Conservation (phyloP, 2,888 invertebrate genomes). For the Sycophila texana region DNA sequence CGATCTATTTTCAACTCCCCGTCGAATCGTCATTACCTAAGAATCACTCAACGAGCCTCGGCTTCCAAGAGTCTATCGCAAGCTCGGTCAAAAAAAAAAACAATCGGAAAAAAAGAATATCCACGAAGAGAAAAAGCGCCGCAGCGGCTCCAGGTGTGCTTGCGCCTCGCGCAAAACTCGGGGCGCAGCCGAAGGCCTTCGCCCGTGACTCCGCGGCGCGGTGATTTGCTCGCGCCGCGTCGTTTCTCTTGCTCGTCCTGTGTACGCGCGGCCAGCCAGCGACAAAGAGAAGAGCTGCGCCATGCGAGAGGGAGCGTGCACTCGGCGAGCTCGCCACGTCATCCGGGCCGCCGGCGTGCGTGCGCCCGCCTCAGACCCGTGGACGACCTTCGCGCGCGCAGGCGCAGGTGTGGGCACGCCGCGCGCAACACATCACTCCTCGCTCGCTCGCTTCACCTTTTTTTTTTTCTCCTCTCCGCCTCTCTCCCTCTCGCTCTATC, state of each 20-base stretch:
- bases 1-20: too few species aligned
- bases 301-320: conserved; percentile 23
- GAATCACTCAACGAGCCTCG: too few species aligned
- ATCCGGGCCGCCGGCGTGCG: conserved; percentile 23
- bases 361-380: conserved; percentile 8
- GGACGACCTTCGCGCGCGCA: conserved; percentile 44
- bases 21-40: too few species aligned
- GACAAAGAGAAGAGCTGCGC: neutral
- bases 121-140: too few species aligned
- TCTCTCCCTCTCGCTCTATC: too few species aligned
- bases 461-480: too few species aligned
- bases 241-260: conserved; percentile 4
- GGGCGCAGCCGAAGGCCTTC: neutral
- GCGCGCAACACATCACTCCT: neutral
- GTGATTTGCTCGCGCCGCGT: neutral
- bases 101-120: too few species aligned
- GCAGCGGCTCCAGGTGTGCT: too few species aligned
- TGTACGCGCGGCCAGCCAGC: neutral
- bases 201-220: neutral
- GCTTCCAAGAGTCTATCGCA: too few species aligned
- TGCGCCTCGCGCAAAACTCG: too few species aligned
- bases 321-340: conserved; percentile 36
- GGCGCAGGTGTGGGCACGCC: conserved; percentile 35
- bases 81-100: too few species aligned
- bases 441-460: neutral